A percentile compares a stretch with the other conserved stretches of the same genome.
Evolutionary conservation across 2,888 invertebrate genomes (phyloP).

Genomic region (Adelphocoris suturalis): DNA sequence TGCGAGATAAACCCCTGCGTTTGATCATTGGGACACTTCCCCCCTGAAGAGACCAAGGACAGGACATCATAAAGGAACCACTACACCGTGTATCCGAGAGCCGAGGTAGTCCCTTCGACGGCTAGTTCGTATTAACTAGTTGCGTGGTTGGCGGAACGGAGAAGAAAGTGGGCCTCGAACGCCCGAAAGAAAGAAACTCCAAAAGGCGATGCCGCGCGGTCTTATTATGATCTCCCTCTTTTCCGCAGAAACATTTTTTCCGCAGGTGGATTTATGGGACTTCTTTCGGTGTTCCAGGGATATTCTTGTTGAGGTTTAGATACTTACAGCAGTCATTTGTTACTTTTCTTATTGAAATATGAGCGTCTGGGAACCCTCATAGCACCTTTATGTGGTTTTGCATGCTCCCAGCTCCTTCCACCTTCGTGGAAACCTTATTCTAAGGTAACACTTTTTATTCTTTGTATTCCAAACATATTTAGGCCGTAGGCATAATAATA

Average conservation of each 20-base stretch:
- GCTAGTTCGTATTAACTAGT: not conserved
- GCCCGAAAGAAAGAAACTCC: constrained; percentile 28
- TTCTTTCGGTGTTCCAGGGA: constrained; percentile 36
- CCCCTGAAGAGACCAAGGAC: not conserved
- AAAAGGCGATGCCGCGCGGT: constrained; percentile 18
- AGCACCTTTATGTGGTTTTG: constrained; percentile 30
- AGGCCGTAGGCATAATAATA: too few relatives aligned
- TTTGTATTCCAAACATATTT: not conserved
- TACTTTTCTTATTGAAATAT: constrained; percentile 30
- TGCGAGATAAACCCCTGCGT: not conserved
- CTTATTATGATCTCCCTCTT: not conserved
- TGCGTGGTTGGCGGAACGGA: constrained; percentile 18
- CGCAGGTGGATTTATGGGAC: constrained; percentile 48
- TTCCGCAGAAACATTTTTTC: constrained; percentile 25
- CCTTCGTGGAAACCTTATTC: not conserved
- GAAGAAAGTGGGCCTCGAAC: constrained; percentile 22
- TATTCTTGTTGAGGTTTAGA: constrained; percentile 29
- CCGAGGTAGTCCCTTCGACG: not conserved
- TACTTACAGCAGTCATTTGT: constrained; percentile 15
- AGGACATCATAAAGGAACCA: constrained; percentile 49
- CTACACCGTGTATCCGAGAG: constrained; percentile 31
- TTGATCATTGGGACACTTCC: constrained; percentile 56
- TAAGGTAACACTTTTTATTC: not conserved
- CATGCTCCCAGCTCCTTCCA: not conserved
- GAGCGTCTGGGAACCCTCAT: not conserved